phyloP scores from a whole-genome alignment of 2,888 invertebrate genomes.

The Plagodis pulveraria region DNA sequence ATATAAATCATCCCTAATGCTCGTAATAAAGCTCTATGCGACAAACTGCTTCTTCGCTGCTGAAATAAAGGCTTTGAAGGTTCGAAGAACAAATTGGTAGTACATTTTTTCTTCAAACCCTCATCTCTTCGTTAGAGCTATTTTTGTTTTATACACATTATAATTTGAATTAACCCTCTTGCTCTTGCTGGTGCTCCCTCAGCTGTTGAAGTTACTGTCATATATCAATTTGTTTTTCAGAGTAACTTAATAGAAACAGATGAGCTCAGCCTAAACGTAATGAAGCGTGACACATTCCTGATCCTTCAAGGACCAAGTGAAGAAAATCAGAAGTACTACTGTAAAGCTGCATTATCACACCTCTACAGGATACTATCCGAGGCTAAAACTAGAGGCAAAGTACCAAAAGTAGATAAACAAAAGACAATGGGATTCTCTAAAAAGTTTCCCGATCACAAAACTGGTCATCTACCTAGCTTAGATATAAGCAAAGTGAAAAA shows the following conservation, averaged over 20 bases:
- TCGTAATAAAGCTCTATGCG: too few relatives aligned
- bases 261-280: slow-evolving; percentile 80
- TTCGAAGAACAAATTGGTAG: too few relatives aligned
- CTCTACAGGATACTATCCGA: slow-evolving; percentile 80
- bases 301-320: slow-evolving; percentile 86
- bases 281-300: slow-evolving; percentile 86
- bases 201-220: too few relatives aligned
- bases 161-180: too few relatives aligned
- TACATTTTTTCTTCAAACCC: too few relatives aligned
- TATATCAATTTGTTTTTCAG: slow-evolving; percentile 64
- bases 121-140: too few relatives aligned
- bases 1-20: too few relatives aligned
- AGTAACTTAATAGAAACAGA: slow-evolving; percentile 84
- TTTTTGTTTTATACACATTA: too few relatives aligned
- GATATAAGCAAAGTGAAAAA: slow-evolving; percentile 82
- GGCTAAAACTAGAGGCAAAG: slow-evolving; percentile 59
- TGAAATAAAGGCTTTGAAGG: too few relatives aligned
- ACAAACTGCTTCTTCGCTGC: too few relatives aligned
- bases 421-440: slow-evolving; percentile 73
- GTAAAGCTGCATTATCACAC: slow-evolving; percentile 88
- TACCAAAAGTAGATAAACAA: slow-evolving; percentile 13
- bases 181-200: too few relatives aligned
- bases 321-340: slow-evolving; percentile 82
- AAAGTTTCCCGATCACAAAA: slow-evolving; percentile 83
- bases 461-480: slow-evolving; percentile 76